These are phyloP conservation scores for Gila robusta DNA, from an alignment of 2,797 vertebrate species.

Conservation along the genomic window DNA sequence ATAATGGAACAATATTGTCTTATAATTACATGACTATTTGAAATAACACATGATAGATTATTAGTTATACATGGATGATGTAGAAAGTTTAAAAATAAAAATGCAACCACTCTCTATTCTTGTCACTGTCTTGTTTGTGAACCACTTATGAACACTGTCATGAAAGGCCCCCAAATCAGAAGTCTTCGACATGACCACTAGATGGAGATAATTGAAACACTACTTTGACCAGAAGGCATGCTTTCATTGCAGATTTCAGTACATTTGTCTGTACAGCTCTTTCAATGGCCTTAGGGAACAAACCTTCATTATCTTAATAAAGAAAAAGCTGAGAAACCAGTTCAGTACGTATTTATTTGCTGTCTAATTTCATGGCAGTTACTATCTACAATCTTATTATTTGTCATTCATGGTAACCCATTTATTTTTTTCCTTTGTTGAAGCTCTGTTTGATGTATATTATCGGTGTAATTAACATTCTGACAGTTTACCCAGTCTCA, in stretches of 20 bases:
- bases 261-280: neutral
- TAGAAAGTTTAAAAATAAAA: neutral
- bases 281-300: neutral
- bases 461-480: neutral
- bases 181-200: conserved; percentile 50
- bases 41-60: neutral
- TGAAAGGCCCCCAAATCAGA: neutral
- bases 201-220: conserved; percentile 55
- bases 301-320: neutral
- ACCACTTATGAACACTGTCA: neutral
- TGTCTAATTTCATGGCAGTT: neutral
- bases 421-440: neutral
- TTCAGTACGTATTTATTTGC: neutral
- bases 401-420: conserved; percentile 6
- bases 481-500: neutral
- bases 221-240: neutral
- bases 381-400: neutral
- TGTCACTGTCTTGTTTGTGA: neutral
- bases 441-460: neutral
- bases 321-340: neutral
- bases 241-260: neutral
- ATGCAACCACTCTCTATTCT: neutral
- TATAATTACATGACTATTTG: neutral
- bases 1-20: neutral
- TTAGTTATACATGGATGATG: neutral